phyloP scores from a whole-genome alignment of 2,113 vertebrate species.

The Henicopernis longicauda region DNA sequence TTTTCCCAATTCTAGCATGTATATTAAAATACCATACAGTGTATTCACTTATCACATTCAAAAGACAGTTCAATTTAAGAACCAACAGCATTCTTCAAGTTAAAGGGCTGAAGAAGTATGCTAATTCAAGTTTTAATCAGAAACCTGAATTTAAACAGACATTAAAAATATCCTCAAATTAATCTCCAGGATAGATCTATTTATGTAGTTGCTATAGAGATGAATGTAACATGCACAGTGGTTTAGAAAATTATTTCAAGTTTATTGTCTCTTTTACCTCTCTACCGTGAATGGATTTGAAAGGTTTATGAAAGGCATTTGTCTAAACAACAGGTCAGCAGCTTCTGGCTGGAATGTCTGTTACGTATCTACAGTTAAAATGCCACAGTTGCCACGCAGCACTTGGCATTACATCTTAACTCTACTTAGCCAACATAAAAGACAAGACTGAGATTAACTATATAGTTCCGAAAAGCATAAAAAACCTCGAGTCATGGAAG shows the following conservation, averaged over 20 bases:
- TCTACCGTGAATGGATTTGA: not conserved
- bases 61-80: not conserved
- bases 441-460: not conserved
- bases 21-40: not conserved
- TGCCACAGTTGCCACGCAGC: not conserved
- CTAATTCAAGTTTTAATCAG: not conserved
- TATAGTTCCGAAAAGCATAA: not conserved
- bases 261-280: constrained; percentile 41
- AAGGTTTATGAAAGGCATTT: constrained; percentile 7
- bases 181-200: constrained; percentile 44
- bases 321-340: not conserved
- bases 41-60: not conserved
- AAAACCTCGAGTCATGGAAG: not conserved
- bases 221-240: constrained; percentile 17
- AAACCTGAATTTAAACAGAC: constrained; percentile 34
- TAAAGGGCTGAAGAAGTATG: not conserved
- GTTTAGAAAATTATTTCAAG: constrained; percentile 13
- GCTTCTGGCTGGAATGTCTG: not conserved
- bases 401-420: not conserved
- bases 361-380: not conserved
- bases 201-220: constrained; percentile 64
- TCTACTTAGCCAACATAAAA: not conserved
- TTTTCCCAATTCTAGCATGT: not conserved
- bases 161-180: constrained; percentile 61
- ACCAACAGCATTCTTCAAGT: not conserved